Conservation (phyloP, 2,113 vertebrate genomes). For the Microtus richardsoni region DNA sequence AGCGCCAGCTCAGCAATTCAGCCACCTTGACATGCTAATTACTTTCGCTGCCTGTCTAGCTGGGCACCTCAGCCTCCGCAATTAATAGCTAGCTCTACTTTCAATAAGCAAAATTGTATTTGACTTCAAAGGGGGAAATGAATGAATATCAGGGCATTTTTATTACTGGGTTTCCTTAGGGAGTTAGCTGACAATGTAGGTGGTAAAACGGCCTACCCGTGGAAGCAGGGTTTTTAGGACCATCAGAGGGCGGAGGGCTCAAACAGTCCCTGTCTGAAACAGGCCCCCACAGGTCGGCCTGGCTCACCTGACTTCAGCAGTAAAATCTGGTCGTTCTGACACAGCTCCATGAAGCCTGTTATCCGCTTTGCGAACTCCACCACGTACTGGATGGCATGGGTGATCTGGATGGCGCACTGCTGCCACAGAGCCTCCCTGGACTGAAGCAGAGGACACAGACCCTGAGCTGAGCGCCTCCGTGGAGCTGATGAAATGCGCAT, state of each 20-base stretch:
- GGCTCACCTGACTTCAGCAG: constrained; percentile 98
- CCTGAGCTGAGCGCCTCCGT: neutral
- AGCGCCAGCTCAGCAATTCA: constrained; percentile 81
- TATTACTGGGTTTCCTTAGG: constrained; percentile 66
- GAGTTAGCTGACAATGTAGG: constrained; percentile 66
- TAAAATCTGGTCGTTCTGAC: constrained; percentile 99
- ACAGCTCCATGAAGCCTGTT: constrained; percentile 99
- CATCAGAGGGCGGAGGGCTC: neutral
- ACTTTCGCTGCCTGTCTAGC: constrained; percentile 82
- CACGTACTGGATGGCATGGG: constrained; percentile 98
- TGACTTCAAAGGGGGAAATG: constrained; percentile 68
- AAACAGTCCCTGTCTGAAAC: neutral
- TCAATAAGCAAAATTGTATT: constrained; percentile 75
- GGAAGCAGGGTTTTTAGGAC: constrained; percentile 63
- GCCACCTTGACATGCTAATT: constrained; percentile 78
- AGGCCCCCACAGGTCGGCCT: neutral
- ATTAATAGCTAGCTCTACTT: constrained; percentile 46
- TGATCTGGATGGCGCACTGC: constrained; percentile 99
- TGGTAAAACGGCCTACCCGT: constrained; percentile 52
- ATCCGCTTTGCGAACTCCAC: constrained; percentile 99
- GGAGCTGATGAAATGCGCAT: neutral
- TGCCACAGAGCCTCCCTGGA: constrained; percentile 98
- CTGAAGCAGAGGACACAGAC: constrained; percentile 83
- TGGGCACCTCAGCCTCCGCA: constrained; percentile 74
- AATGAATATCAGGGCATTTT: constrained; percentile 71